Percentiles rank a stretch among this genome's conserved stretches.
Evolutionary conservation across 2,797 vertebrate genomes (phyloP).

Genomic region (Taeniopygia guttata): DNA sequence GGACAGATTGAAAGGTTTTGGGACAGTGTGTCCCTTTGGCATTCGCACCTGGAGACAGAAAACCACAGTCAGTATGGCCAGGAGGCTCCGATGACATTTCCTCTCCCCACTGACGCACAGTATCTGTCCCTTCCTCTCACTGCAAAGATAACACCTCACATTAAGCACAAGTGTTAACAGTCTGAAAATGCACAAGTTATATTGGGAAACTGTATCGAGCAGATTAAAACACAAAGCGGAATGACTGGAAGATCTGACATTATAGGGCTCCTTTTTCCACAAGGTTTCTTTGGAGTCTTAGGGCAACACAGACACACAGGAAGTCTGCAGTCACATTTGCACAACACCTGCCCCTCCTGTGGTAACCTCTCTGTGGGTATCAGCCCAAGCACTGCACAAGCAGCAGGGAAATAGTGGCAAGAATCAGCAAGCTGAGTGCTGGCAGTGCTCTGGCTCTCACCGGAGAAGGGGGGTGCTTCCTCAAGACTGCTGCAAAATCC

Average conservation of each 20-base stretch:
- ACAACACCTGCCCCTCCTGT: not conserved
- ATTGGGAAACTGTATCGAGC: not conserved
- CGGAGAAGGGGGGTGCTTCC: slow-evolving; percentile 83
- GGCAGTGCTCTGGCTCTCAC: slow-evolving; percentile 71
- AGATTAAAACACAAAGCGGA: not conserved
- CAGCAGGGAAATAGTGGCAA: not conserved
- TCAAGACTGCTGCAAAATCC: slow-evolving; percentile 82
- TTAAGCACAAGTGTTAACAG: not conserved
- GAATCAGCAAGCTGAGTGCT: not conserved
- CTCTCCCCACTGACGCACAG: not conserved
- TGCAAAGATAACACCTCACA: not conserved
- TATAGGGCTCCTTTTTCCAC: not conserved
- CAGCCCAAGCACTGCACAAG: not conserved
- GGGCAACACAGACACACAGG: not conserved
- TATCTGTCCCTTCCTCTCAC: not conserved
- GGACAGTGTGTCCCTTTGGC: slow-evolving; percentile 80
- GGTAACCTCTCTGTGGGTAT: not conserved
- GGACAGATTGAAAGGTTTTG: slow-evolving; percentile 92
- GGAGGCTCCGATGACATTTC: not conserved
- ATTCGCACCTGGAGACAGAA: slow-evolving; percentile 72
- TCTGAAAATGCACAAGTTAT: not conserved
- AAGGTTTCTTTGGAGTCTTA: not conserved
- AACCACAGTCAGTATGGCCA: not conserved
- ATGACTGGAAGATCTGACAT: not conserved
- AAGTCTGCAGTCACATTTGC: not conserved